Evolutionary conservation across 2,888 invertebrate genomes (phyloP).

Genomic region (Rhimphoctona megacephalus): DNA sequence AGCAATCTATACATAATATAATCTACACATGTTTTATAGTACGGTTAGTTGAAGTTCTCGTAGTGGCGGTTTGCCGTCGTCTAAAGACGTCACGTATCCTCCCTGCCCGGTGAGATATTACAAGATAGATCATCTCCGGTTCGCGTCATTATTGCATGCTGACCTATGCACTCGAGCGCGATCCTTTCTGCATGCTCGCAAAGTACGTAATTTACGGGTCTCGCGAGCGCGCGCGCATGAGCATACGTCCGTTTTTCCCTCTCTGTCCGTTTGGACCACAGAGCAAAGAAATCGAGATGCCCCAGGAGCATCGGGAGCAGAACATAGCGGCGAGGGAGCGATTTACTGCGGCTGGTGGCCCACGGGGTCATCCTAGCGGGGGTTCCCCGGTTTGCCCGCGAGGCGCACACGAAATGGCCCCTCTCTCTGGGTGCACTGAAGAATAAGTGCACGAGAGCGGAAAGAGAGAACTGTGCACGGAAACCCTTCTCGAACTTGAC

Average conservation of each 20-base stretch:
- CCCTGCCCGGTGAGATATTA: conserved; percentile 74
- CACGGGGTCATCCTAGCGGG: conserved; percentile 80
- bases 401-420: conserved; percentile 35
- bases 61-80: conserved; percentile 64
- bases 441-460: conserved; percentile 61
- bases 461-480: conserved; percentile 37
- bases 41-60: conserved; percentile 23
- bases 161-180: conserved; percentile 79
- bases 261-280: neutral
- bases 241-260: conserved; percentile 73
- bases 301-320: conserved; percentile 41
- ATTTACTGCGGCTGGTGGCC: conserved; percentile 81
- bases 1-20: neutral
- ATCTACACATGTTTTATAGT: neutral
- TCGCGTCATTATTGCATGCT: conserved; percentile 79
- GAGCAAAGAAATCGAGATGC: conserved; percentile 17
- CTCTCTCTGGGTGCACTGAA: conserved; percentile 47
- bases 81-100: conserved; percentile 64
- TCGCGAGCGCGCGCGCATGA: conserved; percentile 65
- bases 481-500: conserved; percentile 48
- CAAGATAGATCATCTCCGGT: conserved; percentile 79
- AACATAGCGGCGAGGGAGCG: conserved; percentile 73
- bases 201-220: conserved; percentile 82
- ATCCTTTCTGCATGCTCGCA: conserved; percentile 80
- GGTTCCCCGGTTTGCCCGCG: conserved; percentile 71